These are phyloP conservation scores for Mycogona germanica DNA, from an alignment of 2,888 invertebrate genomes.

Conservation along the genomic window DNA sequence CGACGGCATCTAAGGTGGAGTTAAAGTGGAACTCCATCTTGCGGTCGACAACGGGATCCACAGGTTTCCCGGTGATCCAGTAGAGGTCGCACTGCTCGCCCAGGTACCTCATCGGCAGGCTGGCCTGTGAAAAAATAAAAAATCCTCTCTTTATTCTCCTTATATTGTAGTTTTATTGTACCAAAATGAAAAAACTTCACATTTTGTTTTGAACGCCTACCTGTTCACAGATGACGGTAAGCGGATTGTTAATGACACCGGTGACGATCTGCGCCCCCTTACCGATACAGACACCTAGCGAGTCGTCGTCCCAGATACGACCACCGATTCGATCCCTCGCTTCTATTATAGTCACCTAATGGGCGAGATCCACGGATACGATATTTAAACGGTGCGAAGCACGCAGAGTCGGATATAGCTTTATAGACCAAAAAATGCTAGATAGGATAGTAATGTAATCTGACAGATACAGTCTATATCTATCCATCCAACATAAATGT, in stretches of 20 bases:
- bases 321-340: constrained; percentile 37
- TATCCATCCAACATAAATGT: not conserved
- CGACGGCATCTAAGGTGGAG: constrained; percentile 34
- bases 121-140: constrained; percentile 20
- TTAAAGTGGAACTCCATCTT: constrained; percentile 37
- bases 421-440: too few species aligned
- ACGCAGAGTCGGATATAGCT: too few species aligned
- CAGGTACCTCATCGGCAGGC: constrained; percentile 24
- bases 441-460: too few species aligned
- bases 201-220: constrained; percentile 25
- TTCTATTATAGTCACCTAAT: constrained; percentile 37
- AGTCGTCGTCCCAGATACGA: constrained; percentile 31
- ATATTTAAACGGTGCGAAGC: too few species aligned
- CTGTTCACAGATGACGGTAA: constrained; percentile 38
- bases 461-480: not conserved
- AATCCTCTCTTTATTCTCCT: not conserved
- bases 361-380: constrained; percentile 1
- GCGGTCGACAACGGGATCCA: constrained; percentile 28
- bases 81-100: constrained; percentile 34
- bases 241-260: constrained; percentile 40
- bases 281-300: constrained; percentile 28
- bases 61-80: constrained; percentile 27
- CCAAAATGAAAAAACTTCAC: not conserved
- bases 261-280: constrained; percentile 38
- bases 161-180: not conserved